A percentile compares a stretch with the other conserved stretches of the same genome.
Evolutionary conservation across 2,113 vertebrate species (phyloP).

Genomic region (Empidonax alnorum): DNA sequence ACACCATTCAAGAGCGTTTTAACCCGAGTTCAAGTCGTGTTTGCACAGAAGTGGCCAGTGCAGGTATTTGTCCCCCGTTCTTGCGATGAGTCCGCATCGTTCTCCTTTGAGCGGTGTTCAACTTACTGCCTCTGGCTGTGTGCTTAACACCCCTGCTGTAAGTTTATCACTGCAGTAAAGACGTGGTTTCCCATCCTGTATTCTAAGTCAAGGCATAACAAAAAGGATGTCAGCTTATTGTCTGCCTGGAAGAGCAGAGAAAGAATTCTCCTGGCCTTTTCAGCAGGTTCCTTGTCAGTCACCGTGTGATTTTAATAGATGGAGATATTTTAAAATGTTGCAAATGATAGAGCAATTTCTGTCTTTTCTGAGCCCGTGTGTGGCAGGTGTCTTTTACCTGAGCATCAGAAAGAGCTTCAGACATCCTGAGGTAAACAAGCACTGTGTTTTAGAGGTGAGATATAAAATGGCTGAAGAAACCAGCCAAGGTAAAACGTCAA

Average conservation of each 20-base stretch:
- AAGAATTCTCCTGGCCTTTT: constrained; percentile 45
- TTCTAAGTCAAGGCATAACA: constrained; percentile 32
- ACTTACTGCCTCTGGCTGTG: not conserved
- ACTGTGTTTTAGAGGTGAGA: not conserved
- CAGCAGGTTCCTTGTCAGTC: constrained; percentile 56
- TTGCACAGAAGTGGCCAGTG: not conserved
- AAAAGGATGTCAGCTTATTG: constrained; percentile 51
- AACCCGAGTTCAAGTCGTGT: not conserved
- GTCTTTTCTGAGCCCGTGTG: constrained; percentile 25
- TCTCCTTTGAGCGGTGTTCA: not conserved
- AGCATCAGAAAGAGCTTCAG: constrained; percentile 27
- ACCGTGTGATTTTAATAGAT: constrained; percentile 56
- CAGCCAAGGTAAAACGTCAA: not conserved
- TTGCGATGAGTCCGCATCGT: not conserved
- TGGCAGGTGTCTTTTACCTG: constrained; percentile 60
- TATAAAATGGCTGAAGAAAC: not conserved
- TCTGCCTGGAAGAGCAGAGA: constrained; percentile 47
- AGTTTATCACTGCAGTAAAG: not conserved
- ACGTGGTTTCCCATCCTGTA: not conserved
- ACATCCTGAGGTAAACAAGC: constrained; percentile 19
- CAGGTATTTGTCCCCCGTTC: rapidly evolving
- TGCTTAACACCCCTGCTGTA: not conserved
- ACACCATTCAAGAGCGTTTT: not conserved
- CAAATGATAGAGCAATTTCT: constrained; percentile 57
- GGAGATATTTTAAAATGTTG: constrained; percentile 29